Percentiles rank a stretch among this genome's conserved stretches.
phyloP scores from a whole-genome alignment of 2,113 vertebrate genomes.

The Cavia porcellus region DNA sequence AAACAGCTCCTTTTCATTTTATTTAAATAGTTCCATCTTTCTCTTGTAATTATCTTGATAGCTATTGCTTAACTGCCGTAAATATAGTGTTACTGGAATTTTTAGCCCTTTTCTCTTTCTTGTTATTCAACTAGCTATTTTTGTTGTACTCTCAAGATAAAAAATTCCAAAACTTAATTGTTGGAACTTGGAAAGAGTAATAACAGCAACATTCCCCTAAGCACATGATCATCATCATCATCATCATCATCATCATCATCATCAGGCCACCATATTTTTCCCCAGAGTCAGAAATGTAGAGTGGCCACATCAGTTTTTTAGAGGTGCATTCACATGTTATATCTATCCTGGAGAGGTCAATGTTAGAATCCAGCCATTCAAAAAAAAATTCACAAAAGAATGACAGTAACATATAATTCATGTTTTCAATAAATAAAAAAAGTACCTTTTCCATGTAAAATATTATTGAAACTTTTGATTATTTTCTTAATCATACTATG shows the following conservation, averaged over 20 bases:
- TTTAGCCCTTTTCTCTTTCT: not conserved
- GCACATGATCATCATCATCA: not conserved
- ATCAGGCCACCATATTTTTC: not conserved
- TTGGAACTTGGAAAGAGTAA: not conserved
- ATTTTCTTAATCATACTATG: constrained; percentile 1
- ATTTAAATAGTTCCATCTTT: not conserved
- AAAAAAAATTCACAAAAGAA: not conserved
- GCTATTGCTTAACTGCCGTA: not conserved
- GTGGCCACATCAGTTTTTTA: not conserved
- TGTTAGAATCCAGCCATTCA: not conserved
- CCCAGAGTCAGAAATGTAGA: not conserved
- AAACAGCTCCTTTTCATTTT: not conserved
- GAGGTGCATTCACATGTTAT: not conserved
- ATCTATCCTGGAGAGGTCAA: not conserved
- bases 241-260: not conserved
- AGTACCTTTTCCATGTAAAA: not conserved
- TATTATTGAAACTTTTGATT: not conserved
- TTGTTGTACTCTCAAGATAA: not conserved
- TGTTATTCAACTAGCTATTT: not conserved
- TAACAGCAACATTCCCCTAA: not conserved
- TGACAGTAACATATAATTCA: not conserved
- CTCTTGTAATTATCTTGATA: not conserved
- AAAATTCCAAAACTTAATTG: not conserved
- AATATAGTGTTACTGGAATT: not conserved
- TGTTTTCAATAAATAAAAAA: not conserved